Percentiles rank a stretch among this genome's conserved stretches.
Evolutionary conservation across 2,888 invertebrate genomes (phyloP).

Genomic region (Oscheius myriophilus): DNA sequence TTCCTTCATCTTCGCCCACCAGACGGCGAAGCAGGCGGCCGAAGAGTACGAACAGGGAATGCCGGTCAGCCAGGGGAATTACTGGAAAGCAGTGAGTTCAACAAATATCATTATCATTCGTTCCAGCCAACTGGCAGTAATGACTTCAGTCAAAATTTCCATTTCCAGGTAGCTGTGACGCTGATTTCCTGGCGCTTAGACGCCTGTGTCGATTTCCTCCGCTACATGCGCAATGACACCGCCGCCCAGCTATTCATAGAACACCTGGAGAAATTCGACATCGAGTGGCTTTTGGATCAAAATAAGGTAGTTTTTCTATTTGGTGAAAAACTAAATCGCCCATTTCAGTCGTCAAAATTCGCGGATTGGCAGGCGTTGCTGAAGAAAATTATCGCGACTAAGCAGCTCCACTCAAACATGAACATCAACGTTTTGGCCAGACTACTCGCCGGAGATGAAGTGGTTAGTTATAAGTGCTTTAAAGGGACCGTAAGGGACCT

Average conservation of each 20-base stretch:
- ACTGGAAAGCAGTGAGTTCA: constrained; percentile 27
- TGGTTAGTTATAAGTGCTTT: background rate
- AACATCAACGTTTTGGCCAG: constrained; percentile 39
- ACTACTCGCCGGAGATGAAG: constrained; percentile 40
- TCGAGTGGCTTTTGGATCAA: constrained; percentile 37
- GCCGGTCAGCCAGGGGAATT: constrained; percentile 5
- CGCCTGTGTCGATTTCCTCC: constrained; percentile 33
- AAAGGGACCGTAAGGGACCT: too few species aligned
- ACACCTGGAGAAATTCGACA: constrained; percentile 34
- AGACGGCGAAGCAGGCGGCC: constrained; percentile 23
- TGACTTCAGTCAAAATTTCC: too few species aligned
- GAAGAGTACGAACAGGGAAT: constrained; percentile 28
- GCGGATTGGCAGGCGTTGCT: constrained; percentile 39
- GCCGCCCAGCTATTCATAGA: constrained; percentile 35
- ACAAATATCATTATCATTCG: background rate
- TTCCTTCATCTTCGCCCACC: constrained; percentile 37
- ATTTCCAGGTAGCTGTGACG: constrained; percentile 22
- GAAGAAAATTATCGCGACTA: constrained; percentile 23
- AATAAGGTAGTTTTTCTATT: constrained; percentile 6
- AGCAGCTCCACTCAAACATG: constrained; percentile 33
- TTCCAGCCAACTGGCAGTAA: too few species aligned
- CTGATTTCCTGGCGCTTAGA: constrained; percentile 40
- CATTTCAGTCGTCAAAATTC: constrained; percentile 32
- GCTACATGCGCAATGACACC: constrained; percentile 16
- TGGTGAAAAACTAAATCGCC: background rate